phyloP scores from a whole-genome alignment of 2,797 vertebrate genomes.

The Halcyon smyrnensis region DNA sequence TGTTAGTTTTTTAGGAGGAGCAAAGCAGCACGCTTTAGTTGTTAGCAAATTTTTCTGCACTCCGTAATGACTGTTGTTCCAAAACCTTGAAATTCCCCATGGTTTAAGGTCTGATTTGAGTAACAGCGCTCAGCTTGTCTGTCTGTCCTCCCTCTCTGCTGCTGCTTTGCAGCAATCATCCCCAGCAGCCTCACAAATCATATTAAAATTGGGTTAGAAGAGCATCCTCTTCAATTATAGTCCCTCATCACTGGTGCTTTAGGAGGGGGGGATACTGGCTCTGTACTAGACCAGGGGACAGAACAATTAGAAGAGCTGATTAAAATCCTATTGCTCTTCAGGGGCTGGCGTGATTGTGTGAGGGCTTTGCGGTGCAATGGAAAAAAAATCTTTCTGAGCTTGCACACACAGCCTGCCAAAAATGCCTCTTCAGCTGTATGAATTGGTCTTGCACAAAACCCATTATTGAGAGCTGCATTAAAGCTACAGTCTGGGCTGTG shows the following conservation, averaged over 20 bases:
- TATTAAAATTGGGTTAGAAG: neutral
- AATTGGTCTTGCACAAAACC: neutral
- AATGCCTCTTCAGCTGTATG: neutral
- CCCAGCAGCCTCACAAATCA: neutral
- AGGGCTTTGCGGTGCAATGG: neutral
- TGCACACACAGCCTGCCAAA: neutral
- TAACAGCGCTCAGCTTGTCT: neutral
- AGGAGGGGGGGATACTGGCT: neutral
- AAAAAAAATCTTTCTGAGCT: neutral
- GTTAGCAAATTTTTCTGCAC: neutral
- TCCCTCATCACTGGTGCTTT: neutral
- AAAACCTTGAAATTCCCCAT: neutral
- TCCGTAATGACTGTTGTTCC: neutral
- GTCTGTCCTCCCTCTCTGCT: neutral
- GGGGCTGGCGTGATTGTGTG: neutral
- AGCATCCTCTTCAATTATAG: neutral
- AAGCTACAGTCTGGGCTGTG: neutral
- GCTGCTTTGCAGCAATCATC: neutral
- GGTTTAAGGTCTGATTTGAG: neutral
- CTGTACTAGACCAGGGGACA: neutral
- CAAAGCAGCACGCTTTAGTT: neutral
- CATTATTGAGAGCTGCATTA: neutral
- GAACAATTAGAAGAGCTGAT: slow-evolving; percentile 5
- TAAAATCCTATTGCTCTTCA: neutral
- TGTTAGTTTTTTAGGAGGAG: neutral